Base-by-base conservation (phyloP, 53 echinoderm and acorn worm genomes). In the Henricia sp. region DNA sequence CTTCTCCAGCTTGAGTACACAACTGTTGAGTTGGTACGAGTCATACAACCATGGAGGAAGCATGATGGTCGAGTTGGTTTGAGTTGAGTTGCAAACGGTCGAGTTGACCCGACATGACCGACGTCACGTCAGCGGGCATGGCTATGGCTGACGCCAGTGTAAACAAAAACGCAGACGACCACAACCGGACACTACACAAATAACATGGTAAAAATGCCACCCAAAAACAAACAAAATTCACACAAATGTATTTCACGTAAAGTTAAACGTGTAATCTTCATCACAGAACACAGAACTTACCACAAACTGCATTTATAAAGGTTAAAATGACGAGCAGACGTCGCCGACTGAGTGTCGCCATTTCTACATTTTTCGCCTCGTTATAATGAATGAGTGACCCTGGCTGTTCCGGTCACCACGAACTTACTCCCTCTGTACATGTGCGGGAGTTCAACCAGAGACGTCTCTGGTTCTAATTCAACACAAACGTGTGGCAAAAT, bases 291-390 rank as follows among this genome's bases (percentile, higher is more conserved):
- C 13, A 46, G 19, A 28, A 84, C 89, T 84, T 89, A 89, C 89
- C 89, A 60, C 76, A 84, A 84, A 89, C 52, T 75, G 75, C 50
- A 48, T 84, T 57, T 76, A 59, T 69, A 54, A 89, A 50, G 38
- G 84, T 70, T 67, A 84, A 84, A 77, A 89, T 23, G 37, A 83
- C 35, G 19, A 75, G 70, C 74, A 89, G 69, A 68, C 40, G 76
- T 26, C 75, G 69, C 84, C 84, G 89, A 69, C 89, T 74, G 68
- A 74, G 84, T 58, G 89, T 89, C 89, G 89, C 89, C 89, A 89
- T 89, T 36, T 67, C 84, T 67, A 32, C 89, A 84, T 84, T 76
- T 51, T 76, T 68, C 76, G 58, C 84, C 68, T 55, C 75, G 59
- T 75, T 80, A n/a, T n/a, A n/a, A 44, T 80, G 62, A 63, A 62